phyloP scores from a whole-genome alignment of 2,113 vertebrate genomes.

The Muntiacus muntjak region DNA sequence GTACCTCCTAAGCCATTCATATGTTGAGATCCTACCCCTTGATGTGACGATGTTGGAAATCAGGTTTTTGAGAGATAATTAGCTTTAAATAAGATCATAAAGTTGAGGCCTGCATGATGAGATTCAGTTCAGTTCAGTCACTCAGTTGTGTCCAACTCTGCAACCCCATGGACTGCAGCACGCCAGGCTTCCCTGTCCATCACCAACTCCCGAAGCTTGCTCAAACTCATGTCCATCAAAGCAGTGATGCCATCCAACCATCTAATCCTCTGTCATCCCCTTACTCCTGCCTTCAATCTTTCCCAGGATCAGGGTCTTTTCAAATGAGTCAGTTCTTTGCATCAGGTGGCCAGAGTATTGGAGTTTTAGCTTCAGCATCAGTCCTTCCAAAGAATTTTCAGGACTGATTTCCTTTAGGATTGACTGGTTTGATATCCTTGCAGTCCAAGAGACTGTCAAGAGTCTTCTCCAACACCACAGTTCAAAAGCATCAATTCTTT shows the following conservation, averaged over 20 bases:
- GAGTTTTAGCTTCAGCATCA: neutral
- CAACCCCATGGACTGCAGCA: neutral
- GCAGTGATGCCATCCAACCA: neutral
- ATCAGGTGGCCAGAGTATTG: neutral
- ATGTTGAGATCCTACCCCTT: neutral
- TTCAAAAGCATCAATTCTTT: neutral
- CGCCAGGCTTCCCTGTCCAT: neutral
- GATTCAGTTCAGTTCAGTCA: neutral
- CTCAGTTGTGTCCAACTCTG: neutral
- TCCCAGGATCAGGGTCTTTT: neutral
- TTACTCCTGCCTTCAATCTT: neutral
- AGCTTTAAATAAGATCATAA: neutral
- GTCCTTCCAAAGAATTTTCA: neutral
- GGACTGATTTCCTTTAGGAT: neutral
- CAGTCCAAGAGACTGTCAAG: neutral
- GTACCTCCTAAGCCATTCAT: neutral
- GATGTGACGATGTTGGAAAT: neutral
- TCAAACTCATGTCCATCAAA: neutral
- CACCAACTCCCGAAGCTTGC: neutral
- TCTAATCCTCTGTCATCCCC: neutral
- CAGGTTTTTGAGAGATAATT: neutral
- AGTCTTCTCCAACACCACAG: neutral
- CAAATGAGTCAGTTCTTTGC: neutral
- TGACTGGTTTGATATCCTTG: neutral
- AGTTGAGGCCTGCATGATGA: neutral